Conservation (phyloP, 2,888 invertebrate genomes). For the Tinea trinotella region DNA sequence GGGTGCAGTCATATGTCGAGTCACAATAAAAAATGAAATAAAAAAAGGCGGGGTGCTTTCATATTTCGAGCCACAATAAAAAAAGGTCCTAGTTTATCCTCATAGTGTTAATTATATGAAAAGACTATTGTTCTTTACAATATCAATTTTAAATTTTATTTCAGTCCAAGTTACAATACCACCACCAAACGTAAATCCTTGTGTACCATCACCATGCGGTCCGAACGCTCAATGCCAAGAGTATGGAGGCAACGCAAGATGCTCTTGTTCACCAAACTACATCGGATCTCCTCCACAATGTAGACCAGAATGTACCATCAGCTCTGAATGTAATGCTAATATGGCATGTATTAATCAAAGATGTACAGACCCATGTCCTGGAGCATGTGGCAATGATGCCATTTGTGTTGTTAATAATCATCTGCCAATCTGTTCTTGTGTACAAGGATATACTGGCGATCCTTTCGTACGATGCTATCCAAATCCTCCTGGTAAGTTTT, state of each 20-base stretch:
- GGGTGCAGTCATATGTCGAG: no score
- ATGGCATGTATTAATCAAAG: slow-evolving; percentile 80
- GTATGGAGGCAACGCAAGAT: slow-evolving; percentile 76
- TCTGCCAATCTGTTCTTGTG: slow-evolving; percentile 78
- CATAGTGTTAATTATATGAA: no score
- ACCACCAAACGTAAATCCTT: slow-evolving; percentile 67
- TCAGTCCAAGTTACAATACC: slow-evolving; percentile 43
- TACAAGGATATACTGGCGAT: slow-evolving; percentile 79
- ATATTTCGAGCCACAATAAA: no score
- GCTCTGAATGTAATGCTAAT: slow-evolving; percentile 79
- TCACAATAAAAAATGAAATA: no score
- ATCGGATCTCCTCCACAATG: slow-evolving; percentile 84
- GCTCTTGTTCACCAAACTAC: slow-evolving; percentile 79
- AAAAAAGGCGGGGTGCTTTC: no score
- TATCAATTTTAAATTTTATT: slow-evolving; percentile 21
- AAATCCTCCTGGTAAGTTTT: slow-evolving; percentile 35
- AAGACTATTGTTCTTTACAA: no score
- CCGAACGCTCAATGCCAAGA: slow-evolving; percentile 81
- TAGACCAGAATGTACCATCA: slow-evolving; percentile 80
- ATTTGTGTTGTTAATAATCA: slow-evolving; percentile 81
- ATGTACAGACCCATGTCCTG: slow-evolving; percentile 84
- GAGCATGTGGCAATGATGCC: slow-evolving; percentile 82
- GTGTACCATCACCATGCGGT: slow-evolving; percentile 84
- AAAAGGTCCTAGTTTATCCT: no score
- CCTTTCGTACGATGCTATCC: slow-evolving; percentile 74